Base-by-base conservation (phyloP, 92 coral and sea anemone genomes). In the Epizoanthus rinbou region DNA sequence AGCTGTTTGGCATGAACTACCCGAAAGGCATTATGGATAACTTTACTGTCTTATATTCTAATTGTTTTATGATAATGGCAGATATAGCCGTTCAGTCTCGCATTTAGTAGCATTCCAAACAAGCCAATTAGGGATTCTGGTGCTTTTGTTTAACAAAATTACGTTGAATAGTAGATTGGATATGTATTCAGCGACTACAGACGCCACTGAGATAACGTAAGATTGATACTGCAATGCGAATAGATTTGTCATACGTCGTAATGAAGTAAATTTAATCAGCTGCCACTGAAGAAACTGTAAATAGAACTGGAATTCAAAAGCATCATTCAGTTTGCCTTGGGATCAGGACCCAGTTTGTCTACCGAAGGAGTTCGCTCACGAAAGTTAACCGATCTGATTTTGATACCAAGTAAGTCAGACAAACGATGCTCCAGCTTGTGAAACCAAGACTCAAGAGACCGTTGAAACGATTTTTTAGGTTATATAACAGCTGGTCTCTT, bases 101-200 rank as follows among this genome's bases (percentile, higher is more conserved):
- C 50, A 28, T 33, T 33, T 67, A 41, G 11, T 15, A 33, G 33
- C 39, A 64, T 22, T 17, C 33, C 69, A 64, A 64, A 67, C 73
- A 67, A 33, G 73, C 73, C 73, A 67, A 67, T 67, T 67, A 67
- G 22, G n/a, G n/a, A 67, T 67, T 15, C 45, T 15, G 73, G n/a
- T 33, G 73, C 73, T 67, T 67, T 67, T 64, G 71, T 67, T 67
- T 67, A 28, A 67, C 73, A 24, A 14, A 33, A 67, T 67, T 41
- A 13, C 73, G 45, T 19, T 33, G 47, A 67, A 67, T 67, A 67
- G 73, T 25, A 67, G n/a, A 19, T 31, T 67, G 73, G 73, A 31
- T 41, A 41, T 33, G 73, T 7, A 67, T 11, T 67, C 8, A 8
- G 21, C 7, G 8, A 24, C 71, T 19, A 43, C 9, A 67, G 73